A percentile compares a stretch with the other conserved stretches of the same genome.
Evolutionary conservation across 1,140 invertebrate species (phyloP).

Genomic region (Drosophila varians): DNA sequence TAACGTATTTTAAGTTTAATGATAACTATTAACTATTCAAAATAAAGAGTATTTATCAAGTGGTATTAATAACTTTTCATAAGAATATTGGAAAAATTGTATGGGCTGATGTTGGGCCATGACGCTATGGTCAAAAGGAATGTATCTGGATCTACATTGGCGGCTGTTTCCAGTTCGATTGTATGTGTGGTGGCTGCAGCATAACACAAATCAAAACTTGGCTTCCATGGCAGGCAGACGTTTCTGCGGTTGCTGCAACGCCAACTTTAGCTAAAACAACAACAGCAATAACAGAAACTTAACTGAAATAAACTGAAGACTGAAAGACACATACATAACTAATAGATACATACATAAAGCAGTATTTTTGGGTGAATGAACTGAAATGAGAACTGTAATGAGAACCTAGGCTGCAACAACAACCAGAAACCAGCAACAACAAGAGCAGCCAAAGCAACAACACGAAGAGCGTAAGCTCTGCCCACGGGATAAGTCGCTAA

Average conservation of each 20-base stretch:
- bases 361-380: slow-evolving; percentile 82
- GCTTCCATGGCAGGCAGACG: slow-evolving; percentile 55
- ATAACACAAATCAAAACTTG: slow-evolving; percentile 77
- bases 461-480: no score
- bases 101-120: no score
- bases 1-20: no score
- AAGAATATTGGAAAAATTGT: no score
- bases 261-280: slow-evolving; percentile 36
- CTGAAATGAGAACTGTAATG: slow-evolving; percentile 82
- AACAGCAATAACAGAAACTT: slow-evolving; percentile 32
- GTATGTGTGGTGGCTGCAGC: slow-evolving; percentile 49
- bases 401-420: slow-evolving; percentile 64
- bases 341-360: slow-evolving; percentile 81
- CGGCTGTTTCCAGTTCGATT: slow-evolving; percentile 13
- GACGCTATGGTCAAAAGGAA: slow-evolving; percentile 57
- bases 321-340: slow-evolving; percentile 74
- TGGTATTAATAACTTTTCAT: no score
- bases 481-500: no score
- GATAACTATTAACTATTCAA: no score
- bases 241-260: slow-evolving; percentile 22
- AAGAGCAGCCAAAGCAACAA: no score
- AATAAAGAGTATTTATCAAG: no score
- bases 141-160: slow-evolving; percentile 47
- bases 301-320: slow-evolving; percentile 30
- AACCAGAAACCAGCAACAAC: background rate